Percentiles rank a stretch among this genome's conserved stretches.
Evolutionary conservation across 2,113 vertebrate species (phyloP).

Genomic region (Passer domesticus): DNA sequence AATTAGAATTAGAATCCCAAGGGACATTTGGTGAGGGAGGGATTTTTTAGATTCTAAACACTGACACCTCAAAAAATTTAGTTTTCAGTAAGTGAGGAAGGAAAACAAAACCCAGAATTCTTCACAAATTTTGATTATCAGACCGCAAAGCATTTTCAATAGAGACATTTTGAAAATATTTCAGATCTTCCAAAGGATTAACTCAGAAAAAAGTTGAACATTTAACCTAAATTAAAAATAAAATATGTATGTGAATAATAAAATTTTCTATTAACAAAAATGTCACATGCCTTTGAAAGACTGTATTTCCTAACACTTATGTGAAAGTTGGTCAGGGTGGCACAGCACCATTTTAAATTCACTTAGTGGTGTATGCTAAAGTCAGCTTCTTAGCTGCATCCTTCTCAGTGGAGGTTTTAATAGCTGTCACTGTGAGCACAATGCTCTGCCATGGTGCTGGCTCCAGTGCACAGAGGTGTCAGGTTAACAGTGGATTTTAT

Average conservation of each 20-base stretch:
- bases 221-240: neutral
- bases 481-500: neutral
- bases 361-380: neutral
- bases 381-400: neutral
- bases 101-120: neutral
- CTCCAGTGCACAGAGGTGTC: neutral
- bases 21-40: accelerated
- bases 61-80: neutral
- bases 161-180: neutral
- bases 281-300: neutral
- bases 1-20: neutral
- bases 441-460: accelerated
- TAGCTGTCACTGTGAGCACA: neutral
- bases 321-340: neutral
- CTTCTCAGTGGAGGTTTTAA: neutral
- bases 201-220: neutral
- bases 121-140: neutral
- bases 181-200: neutral
- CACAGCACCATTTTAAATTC: neutral
- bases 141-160: neutral
- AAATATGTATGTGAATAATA: neutral
- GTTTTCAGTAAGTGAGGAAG: neutral
- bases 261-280: neutral
- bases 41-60: neutral
- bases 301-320: neutral